Base-by-base conservation (phyloP, 2,113 vertebrate species). In the Heptranchias perlo region DNA sequence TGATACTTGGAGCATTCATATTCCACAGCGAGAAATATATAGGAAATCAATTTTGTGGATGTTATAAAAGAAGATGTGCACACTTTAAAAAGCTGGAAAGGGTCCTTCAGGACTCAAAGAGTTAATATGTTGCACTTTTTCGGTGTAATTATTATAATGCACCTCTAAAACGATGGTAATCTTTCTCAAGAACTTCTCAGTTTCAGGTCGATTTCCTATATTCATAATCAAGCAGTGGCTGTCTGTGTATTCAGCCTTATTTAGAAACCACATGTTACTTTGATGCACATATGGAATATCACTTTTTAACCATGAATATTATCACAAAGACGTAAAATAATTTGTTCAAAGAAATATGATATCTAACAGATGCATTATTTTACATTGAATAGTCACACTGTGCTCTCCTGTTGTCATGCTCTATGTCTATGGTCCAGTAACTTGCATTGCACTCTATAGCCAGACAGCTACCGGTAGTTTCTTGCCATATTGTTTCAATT, bases 341-440 rank as follows among this genome's bases (percentile, higher is more conserved):
- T 95, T 98, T 98, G 97, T 97, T 97, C 97, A 96, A 97, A 97
- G 96, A 97, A 97, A 97, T 97, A 97, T 97, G 97, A 97, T 97
- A 96, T 96, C 97, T 97, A 96, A 97, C 97, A 98, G 98, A 98
- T 98, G 97, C 97, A 97, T 98, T 98, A 96, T 98, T 98, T 98
- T 97, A 97, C 96, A 96, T 97, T 97, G 96, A 86, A 11, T 97
- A 97, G 97, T 97, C 97, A 97, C 97, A 97, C 96, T 97, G 97
- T 96, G 97, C 97, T 97, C 97, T 98, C 96, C 64, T 69, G 64
- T 95, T 95, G 93, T 95, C 93, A 95, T 69, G 64, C 93, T 69
- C 62, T 49, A 39, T 69, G 93, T 65, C 93, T 65, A 67, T 67
- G 64, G 44, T 44, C 25, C 93, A 47, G 93, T 96, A 97, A 97